Base-by-base conservation (phyloP, 1,140 invertebrate species). In the Cydia fagiglandana region DNA sequence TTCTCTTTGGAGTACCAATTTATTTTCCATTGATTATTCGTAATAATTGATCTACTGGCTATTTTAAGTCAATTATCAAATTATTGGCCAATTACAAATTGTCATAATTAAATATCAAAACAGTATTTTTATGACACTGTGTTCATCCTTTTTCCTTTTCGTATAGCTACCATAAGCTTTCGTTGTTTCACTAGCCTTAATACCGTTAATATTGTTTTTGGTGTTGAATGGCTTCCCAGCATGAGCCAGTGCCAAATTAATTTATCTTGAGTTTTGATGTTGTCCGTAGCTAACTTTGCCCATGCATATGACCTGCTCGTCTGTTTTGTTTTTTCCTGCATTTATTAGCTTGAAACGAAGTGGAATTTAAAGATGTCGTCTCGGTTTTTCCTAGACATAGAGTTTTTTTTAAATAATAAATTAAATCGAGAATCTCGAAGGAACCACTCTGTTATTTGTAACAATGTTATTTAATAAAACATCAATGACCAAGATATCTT, bases 261-360 rank as follows among this genome's bases (percentile, higher is more conserved):
- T 34, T 66, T 81, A 76, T 76, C 73, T 64, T 75, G 75, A 78
- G 81, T 84, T 84, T 81, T 79, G 78, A 79, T 86, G 83, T 83
- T 81, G 79, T 84, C 81, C 82, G 79, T 80, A 79, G 78, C 82
- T 86, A 86, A 86, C 83, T 74, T 47, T 77, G 79, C 81, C 79
- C 78, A 79, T 80, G 81, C 77, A 81, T 81, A 53, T 30, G 73
- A 73, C 15, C 50, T 73, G 41, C 47, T 83, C 78, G 78, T 80
- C 80, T 82, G 76, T 56, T 75, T 74, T 76, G 15, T 77, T 77
- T 12, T 53, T 73, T 76, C 64, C 45, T 61, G 66, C 66, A 64
- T 78, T 73, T 77, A 68, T 64, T 76, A 73, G 73, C 77, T 24
- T 34, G 47, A 73, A 73, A 74, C 53, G 75, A 76, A 77, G 79